phyloP scores from a whole-genome alignment of 2,888 invertebrate genomes.

The Dryadula phaetusa region DNA sequence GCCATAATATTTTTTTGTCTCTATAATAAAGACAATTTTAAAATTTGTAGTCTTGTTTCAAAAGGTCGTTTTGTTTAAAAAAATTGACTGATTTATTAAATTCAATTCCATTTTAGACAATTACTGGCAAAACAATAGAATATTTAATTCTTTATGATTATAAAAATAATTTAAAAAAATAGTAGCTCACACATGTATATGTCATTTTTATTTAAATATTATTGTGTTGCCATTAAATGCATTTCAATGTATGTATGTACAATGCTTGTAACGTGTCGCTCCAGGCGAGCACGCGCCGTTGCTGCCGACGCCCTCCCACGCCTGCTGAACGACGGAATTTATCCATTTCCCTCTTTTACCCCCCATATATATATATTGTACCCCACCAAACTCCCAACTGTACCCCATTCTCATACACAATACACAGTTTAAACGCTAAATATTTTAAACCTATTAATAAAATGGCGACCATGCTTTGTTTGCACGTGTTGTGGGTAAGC shows the following conservation, averaged over 20 bases:
- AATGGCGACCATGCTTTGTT: constrained; percentile 4
- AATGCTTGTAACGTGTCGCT: constrained; percentile 48
- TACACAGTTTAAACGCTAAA: constrained; percentile 1
- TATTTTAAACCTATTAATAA: constrained; percentile 23
- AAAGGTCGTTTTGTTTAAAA: not conserved
- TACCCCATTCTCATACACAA: not conserved
- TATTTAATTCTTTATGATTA: too few relatives aligned
- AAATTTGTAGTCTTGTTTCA: not conserved
- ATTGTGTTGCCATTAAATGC: constrained; percentile 20
- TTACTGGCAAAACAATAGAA: constrained; percentile 11
- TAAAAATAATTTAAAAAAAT: too few relatives aligned
- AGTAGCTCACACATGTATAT: too few relatives aligned
- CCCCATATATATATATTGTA: not conserved
- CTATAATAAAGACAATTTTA: not conserved
- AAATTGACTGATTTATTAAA: not conserved
- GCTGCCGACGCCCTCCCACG: constrained; percentile 63
- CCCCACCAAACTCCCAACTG: not conserved
- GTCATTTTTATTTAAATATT: not conserved
- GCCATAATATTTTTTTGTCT: not conserved
- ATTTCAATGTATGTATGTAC: constrained; percentile 19
- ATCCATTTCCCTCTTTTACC: constrained; percentile 31
- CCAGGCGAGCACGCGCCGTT: constrained; percentile 78
- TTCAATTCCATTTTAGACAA: constrained; percentile 8
- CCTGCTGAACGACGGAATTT: constrained; percentile 60
- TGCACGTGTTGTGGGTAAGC: constrained; percentile 2